Evolutionary conservation across 2,888 invertebrate species (phyloP), one percentile per base, ranked within the genome.

Genomic region (Heteropelma amictum): DNA sequence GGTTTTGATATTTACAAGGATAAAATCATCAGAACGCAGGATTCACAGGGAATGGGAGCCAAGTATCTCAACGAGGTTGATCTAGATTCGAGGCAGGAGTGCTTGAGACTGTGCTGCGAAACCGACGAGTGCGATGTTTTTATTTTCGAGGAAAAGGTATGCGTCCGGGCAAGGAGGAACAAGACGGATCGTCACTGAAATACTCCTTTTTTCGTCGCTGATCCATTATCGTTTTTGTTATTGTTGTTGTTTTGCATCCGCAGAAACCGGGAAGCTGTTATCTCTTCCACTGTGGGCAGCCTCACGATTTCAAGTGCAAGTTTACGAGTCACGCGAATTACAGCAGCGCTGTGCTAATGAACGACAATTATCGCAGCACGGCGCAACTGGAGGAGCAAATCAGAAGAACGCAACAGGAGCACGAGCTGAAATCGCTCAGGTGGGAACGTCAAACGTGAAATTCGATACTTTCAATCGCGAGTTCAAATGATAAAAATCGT

Each of bases 91-190:
- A 92, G 95, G 80, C 92, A 93, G 82, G 96, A 97, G 87, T 97
- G 97, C 87, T 91, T 96, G 84, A 92, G 94, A 60, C 92, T 96
- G 77, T 97, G 97, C 90, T 97, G 97, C 90, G 94, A 95, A 89
- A 96, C 96, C 2, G 93, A 94, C 56, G 90, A 93, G 76, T 97
- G 97, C 89, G 97, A 97, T 89, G 96, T 97, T 21, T 97, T 96
- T 89, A 95, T 97, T 80, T 97, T 95, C 87, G 97, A 97, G 89
- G 96, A 97, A 87, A 97, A 96, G 93, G 96, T 95, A n/a, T n/a
- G n/a, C n/a, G n/a, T n/a, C n/a, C n/a, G n/a, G n/a, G n/a, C n/a
- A n/a, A n/a, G n/a, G n/a, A n/a, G n/a, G n/a, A n/a, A n/a, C n/a
- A n/a, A n/a, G n/a, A n/a, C n/a, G n/a, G n/a, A n/a, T n/a, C n/a